A percentile compares a stretch with the other conserved stretches of the same genome.
These are phyloP conservation scores for Natrix natrix DNA, from an alignment of 2,797 vertebrate species.

Conservation along the genomic window DNA sequence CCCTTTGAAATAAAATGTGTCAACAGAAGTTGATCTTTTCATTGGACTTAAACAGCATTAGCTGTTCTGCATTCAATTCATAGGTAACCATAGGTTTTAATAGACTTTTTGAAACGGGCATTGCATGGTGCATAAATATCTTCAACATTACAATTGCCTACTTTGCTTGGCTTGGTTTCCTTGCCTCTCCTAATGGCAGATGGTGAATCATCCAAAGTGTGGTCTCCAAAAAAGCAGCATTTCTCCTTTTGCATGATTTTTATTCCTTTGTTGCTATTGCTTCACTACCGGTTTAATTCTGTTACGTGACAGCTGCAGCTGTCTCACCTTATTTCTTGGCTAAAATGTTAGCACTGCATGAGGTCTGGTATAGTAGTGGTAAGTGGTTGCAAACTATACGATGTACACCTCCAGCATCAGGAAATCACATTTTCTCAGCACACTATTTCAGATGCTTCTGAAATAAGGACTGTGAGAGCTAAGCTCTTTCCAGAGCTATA, in stretches of 20 bases:
- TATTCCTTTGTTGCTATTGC: conserved; percentile 32
- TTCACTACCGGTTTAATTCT: conserved; percentile 29
- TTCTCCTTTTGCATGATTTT: conserved; percentile 24
- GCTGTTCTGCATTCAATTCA: background rate
- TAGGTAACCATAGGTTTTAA: background rate
- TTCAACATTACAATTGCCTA: conserved; percentile 17
- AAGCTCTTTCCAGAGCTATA: background rate
- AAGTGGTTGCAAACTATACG: background rate
- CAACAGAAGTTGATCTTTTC: background rate
- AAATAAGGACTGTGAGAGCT: background rate
- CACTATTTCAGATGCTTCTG: background rate
- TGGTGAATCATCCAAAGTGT: background rate
- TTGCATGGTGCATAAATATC: background rate
- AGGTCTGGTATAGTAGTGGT: background rate
- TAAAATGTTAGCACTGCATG: conserved; percentile 14
- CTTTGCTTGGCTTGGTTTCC: background rate
- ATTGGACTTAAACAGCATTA: background rate
- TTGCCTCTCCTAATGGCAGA: background rate
- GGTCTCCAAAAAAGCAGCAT: conserved; percentile 9
- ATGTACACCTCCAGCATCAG: background rate
- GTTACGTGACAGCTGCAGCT: conserved; percentile 19
- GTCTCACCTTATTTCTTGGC: conserved; percentile 12
- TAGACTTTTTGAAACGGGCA: background rate
- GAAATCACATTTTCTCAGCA: background rate
- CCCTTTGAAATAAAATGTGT: background rate